Evolutionary conservation across 2,797 vertebrate species (phyloP).

Genomic region (Neosilurus mollespiculum): DNA sequence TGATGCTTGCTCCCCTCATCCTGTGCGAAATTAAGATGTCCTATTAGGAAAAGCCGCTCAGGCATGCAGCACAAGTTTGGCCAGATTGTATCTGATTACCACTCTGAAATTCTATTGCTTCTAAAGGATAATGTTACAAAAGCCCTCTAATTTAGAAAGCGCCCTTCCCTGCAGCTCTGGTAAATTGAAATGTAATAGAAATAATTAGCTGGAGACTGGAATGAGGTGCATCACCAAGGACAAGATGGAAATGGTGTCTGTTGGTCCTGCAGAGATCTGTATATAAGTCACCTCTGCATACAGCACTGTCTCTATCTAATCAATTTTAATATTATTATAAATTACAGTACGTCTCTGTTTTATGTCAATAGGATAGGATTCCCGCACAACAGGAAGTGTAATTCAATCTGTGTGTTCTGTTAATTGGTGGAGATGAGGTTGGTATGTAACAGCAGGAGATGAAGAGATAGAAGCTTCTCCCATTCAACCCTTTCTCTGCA

Average conservation of each 20-base stretch:
- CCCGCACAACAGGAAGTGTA: slow-evolving; percentile 39
- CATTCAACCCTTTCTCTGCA: slow-evolving; percentile 23
- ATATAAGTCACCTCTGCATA: slow-evolving; percentile 22
- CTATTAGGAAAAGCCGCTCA: slow-evolving; percentile 74
- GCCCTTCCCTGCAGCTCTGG: slow-evolving; percentile 72
- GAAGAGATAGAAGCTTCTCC: slow-evolving; percentile 37
- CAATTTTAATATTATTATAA: slow-evolving; percentile 35
- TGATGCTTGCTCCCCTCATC: slow-evolving; percentile 64
- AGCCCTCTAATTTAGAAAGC: slow-evolving; percentile 71
- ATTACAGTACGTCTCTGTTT: slow-evolving; percentile 29
- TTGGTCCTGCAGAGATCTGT: slow-evolving; percentile 16
- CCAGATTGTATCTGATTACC: slow-evolving; percentile 76
- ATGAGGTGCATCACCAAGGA: slow-evolving; percentile 57
- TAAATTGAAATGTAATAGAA: slow-evolving; percentile 77
- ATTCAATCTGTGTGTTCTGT: slow-evolving; percentile 26
- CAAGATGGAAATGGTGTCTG: slow-evolving; percentile 45
- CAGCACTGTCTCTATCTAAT: slow-evolving; percentile 14
- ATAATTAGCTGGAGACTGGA: slow-evolving; percentile 69
- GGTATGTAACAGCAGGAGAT: slow-evolving; percentile 37
- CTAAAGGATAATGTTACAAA: slow-evolving; percentile 75
- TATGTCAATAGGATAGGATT: slow-evolving; percentile 41
- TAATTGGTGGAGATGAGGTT: slow-evolving; percentile 36
- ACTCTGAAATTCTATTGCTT: slow-evolving; percentile 72
- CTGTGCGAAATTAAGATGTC: slow-evolving; percentile 73
- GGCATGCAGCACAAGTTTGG: slow-evolving; percentile 65